These are phyloP conservation scores for Apolygus lucorum DNA, from an alignment of 1,140 invertebrate genomes.

Conservation along the genomic window DNA sequence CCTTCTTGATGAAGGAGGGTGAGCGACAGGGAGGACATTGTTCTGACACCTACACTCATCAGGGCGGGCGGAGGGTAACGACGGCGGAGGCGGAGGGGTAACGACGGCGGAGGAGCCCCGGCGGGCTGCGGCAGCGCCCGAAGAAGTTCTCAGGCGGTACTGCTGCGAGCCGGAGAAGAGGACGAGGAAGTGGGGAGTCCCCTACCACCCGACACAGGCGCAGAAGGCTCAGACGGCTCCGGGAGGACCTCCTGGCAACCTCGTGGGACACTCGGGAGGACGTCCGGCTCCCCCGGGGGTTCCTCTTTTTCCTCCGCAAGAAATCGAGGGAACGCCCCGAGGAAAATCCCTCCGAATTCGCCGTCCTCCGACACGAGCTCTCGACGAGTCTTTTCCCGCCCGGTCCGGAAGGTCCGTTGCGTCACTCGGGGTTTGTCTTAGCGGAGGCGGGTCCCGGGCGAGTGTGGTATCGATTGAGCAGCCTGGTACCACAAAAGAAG, in stretches of 20 bases:
- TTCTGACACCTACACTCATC: background rate
- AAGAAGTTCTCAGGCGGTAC: slow-evolving; percentile 4
- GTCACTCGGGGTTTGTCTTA: background rate
- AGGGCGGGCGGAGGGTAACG: background rate
- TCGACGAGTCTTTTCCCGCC: background rate
- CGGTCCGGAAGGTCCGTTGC: background rate
- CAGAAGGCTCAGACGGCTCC: background rate
- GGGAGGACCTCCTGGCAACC: background rate
- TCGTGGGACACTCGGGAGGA: background rate
- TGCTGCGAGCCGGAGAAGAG: slow-evolving; percentile 7
- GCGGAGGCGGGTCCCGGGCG: background rate
- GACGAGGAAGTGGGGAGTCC: background rate
- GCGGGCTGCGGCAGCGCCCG: background rate
- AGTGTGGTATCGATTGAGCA: background rate
- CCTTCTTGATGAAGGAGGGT: background rate
- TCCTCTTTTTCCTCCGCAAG: background rate
- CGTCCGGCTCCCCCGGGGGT: background rate
- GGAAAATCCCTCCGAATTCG: too few relatives aligned
- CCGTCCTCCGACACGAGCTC: too few relatives aligned
- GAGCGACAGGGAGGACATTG: background rate
- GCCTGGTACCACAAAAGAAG: slow-evolving; percentile 9
- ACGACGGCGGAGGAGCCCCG: background rate
- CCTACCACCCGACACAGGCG: slow-evolving; percentile 5
- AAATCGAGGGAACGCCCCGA: background rate
- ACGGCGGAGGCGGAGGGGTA: background rate